These are phyloP conservation scores for Osmerus mordax DNA, from an alignment of 2,113 vertebrate genomes.

Conservation along the genomic window DNA sequence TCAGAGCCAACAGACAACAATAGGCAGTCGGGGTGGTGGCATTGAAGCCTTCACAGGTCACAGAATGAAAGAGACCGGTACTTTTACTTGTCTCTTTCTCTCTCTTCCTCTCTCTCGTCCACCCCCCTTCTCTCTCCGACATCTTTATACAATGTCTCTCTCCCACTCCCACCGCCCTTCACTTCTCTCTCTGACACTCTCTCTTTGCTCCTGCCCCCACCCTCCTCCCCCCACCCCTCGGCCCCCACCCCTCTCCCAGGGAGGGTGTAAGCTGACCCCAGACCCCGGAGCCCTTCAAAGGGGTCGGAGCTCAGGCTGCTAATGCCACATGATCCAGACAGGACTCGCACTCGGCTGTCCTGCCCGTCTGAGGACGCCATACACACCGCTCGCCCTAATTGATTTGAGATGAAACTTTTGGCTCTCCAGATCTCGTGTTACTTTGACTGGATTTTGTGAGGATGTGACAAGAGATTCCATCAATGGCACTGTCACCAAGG, in stretches of 20 bases:
- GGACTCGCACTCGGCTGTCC: conserved; percentile 64
- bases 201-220: too few relatives aligned
- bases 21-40: conserved; percentile 36
- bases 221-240: not conserved
- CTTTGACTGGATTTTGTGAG: conserved; percentile 54
- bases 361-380: conserved; percentile 45
- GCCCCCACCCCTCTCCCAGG: not conserved
- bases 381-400: conserved; percentile 39
- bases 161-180: too few relatives aligned
- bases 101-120: conserved; percentile 3
- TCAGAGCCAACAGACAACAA: not conserved
- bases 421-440: conserved; percentile 55
- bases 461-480: conserved; percentile 53
- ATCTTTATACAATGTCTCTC: too few relatives aligned
- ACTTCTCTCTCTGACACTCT: too few relatives aligned
- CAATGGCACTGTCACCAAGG: conserved; percentile 38
- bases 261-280: conserved; percentile 20
- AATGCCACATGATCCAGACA: conserved; percentile 66
- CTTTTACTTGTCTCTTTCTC: not conserved
- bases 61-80: not conserved
- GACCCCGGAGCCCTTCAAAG: conserved; percentile 39
- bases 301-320: conserved; percentile 42
- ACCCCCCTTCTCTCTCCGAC: not conserved
- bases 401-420: conserved; percentile 54
- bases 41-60: conserved; percentile 18